A percentile compares a stretch with the other conserved stretches of the same genome.
Evolutionary conservation across 2,113 vertebrate species (phyloP).

Genomic region (Odobenus rosmarus): DNA sequence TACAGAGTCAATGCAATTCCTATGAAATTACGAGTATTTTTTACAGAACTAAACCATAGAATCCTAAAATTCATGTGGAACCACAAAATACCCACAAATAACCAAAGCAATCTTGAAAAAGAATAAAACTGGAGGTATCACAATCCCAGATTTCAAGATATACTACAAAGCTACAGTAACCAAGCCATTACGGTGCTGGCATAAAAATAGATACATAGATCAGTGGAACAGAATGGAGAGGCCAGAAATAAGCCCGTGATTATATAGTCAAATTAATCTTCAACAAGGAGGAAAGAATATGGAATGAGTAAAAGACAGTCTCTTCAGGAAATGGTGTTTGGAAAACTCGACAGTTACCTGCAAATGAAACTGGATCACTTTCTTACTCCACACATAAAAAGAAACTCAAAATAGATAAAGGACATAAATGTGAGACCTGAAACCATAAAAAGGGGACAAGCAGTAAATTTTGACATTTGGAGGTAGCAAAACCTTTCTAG

Average conservation of each 20-base stretch:
- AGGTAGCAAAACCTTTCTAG: neutral
- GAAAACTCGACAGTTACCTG: neutral
- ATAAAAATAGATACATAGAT: neutral
- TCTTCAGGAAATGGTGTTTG: neutral
- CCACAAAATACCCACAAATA: neutral
- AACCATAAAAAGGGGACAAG: neutral
- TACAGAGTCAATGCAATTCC: neutral
- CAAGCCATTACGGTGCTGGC: neutral
- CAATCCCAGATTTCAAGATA: neutral
- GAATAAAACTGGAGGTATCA: neutral
- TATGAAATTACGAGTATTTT: neutral
- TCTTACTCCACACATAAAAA: neutral
- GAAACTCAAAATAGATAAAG: neutral
- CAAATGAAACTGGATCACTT: neutral
- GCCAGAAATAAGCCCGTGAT: neutral
- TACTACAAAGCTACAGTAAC: neutral
- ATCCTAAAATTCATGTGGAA: neutral
- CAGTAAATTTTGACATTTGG: neutral
- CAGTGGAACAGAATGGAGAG: neutral
- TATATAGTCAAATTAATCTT: neutral
- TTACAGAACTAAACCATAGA: neutral
- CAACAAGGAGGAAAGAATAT: neutral
- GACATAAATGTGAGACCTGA: neutral
- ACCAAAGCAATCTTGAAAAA: neutral
- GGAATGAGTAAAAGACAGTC: neutral